Conservation (phyloP, 2,113 vertebrate genomes). For the Aegypius monachus region DNA sequence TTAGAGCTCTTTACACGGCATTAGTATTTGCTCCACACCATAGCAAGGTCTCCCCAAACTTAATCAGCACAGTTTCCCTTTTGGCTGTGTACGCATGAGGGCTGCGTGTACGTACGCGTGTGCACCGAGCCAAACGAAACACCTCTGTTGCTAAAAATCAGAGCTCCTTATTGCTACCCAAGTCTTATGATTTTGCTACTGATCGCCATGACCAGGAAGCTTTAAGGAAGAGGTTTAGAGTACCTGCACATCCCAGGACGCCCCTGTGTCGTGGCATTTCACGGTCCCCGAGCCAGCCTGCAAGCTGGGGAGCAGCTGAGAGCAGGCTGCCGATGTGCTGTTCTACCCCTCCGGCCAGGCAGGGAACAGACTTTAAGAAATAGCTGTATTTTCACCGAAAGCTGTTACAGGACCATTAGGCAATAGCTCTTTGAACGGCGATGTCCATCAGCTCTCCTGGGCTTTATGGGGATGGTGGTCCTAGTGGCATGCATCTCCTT, state of each 20-base stretch:
- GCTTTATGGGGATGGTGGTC: not conserved
- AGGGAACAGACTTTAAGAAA: not conserved
- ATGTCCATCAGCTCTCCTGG: not conserved
- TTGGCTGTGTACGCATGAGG: accelerated
- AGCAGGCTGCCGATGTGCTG: not conserved
- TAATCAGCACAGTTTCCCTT: accelerated
- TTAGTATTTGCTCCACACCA: not conserved
- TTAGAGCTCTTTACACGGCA: not conserved
- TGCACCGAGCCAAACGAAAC: not conserved
- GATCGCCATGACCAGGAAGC: not conserved
- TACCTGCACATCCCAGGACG: not conserved
- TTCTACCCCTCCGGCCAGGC: not conserved
- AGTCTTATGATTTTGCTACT: not conserved
- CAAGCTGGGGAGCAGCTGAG: not conserved
- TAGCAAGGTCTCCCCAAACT: not conserved
- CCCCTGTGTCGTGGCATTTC: not conserved
- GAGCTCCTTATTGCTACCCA: not conserved
- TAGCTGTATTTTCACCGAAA: not conserved
- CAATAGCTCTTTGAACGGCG: not conserved
- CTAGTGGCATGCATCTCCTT: not conserved
- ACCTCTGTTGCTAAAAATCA: not conserved
- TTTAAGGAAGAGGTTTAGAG: not conserved
- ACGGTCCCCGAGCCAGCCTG: accelerated
- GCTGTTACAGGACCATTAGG: not conserved
- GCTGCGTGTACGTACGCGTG: accelerated